Conservation (phyloP, 37 sponge, comb jelly and placozoan species). For the Hexactinellida sp. region DNA sequence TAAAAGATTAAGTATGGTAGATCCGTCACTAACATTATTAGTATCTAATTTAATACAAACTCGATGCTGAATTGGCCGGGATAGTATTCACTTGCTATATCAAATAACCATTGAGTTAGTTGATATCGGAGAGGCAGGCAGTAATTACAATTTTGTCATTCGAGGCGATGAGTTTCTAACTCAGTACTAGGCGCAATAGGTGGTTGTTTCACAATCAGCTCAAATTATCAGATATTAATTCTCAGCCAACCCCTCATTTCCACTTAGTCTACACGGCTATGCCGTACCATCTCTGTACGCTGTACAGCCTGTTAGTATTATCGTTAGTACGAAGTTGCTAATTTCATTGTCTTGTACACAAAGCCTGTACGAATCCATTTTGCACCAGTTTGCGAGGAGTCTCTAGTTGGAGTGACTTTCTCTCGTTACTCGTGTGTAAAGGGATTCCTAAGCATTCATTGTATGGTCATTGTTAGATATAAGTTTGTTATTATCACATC, state of each 20-base stretch:
- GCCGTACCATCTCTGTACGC: background rate
- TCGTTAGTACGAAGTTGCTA: background rate
- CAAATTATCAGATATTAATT: background rate
- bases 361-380: background rate
- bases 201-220: background rate
- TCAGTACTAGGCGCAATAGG: background rate
- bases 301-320: no score
- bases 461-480: no score
- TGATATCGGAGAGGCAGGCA: background rate
- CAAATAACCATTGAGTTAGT: background rate
- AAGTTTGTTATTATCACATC: no score
- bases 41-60: no score
- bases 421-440: no score
- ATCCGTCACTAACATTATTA: no score
- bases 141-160: background rate
- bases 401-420: background rate
- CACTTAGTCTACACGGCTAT: background rate
- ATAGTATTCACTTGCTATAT: no score
- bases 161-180: background rate
- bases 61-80: no score
- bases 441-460: no score
- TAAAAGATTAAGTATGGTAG: no score
- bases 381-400: background rate
- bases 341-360: background rate
- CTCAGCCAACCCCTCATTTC: background rate